Base-by-base conservation (phyloP, 2,113 vertebrate genomes). In the Melanerpes aurifrons region DNA sequence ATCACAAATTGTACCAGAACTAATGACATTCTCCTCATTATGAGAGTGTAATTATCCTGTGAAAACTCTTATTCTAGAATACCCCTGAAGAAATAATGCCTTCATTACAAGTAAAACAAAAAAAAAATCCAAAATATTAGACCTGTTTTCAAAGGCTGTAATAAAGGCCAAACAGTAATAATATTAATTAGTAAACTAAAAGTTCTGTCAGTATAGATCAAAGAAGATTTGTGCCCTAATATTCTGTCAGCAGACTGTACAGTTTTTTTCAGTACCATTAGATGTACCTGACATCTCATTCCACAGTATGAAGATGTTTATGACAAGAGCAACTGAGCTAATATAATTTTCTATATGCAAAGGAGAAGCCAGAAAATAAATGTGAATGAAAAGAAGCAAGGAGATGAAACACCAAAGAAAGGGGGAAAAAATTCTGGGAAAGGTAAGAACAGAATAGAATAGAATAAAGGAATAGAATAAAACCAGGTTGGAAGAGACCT, bases 161-260 rank as follows among this genome's bases (percentile, higher is more conserved):
- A 56, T 69, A 63, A 89, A 86, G 54, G 54, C 21, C 12, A 61
- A 84, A 69, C 12, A 86, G 68, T 80, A 47, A 81, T n/a, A 74
- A 24, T 59, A 70, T n/a, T 77, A 75, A 90, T 84, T 74, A 94
- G 69, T 14, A 18, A 25, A 62, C 63, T 85, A 87, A 50, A 89
- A 91, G 67, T 59, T 77, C 78, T 82, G 88, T 86, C 76, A 83
- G 80, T 77, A 59, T 29, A 86, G 66, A 81, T 54, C 82, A 93
- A 87, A 93, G 59, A 57, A 0, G 0, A 85, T 45, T 80, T n/a
- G 47, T 64, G 57, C 11, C 53, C 48, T 81, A 31, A 77, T 10
- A 43, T 57, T 83, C 69, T 77, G 58, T 77, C 21, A 70, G 43
- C 25, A 81, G 26, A 40, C 61, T 64, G 32, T 25, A 71, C 37